phyloP scores from a whole-genome alignment of 2,113 vertebrate genomes.

The Martes martes region DNA sequence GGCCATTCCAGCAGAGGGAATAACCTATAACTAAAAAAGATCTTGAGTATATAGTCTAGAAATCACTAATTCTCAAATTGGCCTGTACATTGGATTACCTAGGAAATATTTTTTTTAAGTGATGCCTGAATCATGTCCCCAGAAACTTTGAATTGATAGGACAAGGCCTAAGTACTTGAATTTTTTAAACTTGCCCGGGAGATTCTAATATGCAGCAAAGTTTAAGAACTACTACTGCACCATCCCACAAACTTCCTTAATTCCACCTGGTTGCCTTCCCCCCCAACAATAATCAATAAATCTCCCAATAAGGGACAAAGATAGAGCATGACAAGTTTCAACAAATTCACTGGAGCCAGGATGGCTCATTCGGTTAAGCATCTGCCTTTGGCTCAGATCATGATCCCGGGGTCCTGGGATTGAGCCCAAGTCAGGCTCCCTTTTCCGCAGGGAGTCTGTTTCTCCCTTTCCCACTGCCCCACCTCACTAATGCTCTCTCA shows the following conservation, averaged over 20 bases:
- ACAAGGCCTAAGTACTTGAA: neutral
- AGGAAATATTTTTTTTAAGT: neutral
- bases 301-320: neutral
- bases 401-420: neutral
- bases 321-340: neutral
- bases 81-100: neutral
- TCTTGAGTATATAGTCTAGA: neutral
- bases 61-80: neutral
- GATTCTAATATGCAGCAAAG: neutral
- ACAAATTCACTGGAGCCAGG: neutral
- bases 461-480: neutral
- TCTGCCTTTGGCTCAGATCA: neutral
- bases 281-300: neutral
- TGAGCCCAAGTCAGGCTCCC: neutral
- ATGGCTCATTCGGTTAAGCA: neutral
- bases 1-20: neutral
- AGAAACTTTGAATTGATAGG: neutral
- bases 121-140: neutral
- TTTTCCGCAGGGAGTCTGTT: neutral
- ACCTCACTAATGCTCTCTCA: neutral
- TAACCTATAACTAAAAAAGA: neutral
- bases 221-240: neutral
- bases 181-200: neutral
- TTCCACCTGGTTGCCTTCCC: neutral
- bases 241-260: neutral